phyloP scores from a whole-genome alignment of 1,140 invertebrate genomes.

The Drosophila arizonae region DNA sequence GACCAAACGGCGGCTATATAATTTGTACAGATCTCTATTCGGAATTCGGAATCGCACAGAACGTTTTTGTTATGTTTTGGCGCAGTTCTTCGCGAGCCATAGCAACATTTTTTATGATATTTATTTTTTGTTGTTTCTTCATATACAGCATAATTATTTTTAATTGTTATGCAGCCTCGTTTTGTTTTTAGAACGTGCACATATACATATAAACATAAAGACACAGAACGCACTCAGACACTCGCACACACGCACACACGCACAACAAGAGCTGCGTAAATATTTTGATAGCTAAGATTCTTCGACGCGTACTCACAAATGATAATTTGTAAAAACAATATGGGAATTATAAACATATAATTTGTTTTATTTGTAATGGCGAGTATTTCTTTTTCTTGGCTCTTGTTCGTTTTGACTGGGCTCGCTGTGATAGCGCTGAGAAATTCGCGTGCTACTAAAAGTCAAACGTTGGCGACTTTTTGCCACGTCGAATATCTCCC shows the following conservation, averaged over 20 bases:
- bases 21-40: constrained; percentile 34
- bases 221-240: constrained; percentile 14
- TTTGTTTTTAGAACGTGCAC: constrained; percentile 42
- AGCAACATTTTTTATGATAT: constrained; percentile 39
- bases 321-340: constrained; percentile 75
- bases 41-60: constrained; percentile 21
- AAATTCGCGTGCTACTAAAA: constrained; percentile 81
- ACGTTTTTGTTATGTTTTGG: constrained; percentile 17
- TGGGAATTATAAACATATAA: constrained; percentile 79
- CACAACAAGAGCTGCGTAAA: constrained; percentile 40
- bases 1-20: constrained; percentile 28
- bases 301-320: constrained; percentile 74
- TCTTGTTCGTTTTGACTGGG: constrained; percentile 56
- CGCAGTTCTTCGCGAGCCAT: constrained; percentile 34
- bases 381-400: constrained; percentile 1
- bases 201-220: constrained; percentile 1
- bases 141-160: constrained; percentile 51
- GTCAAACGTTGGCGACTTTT: constrained; percentile 78
- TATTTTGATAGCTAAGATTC: constrained; percentile 30
- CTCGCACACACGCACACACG: constrained; percentile 3
- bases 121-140: constrained; percentile 20
- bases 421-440: constrained; percentile 61
- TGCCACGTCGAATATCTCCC: constrained; percentile 57
- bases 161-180: constrained; percentile 54
- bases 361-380: constrained; percentile 57